These are phyloP conservation scores for Scolopax rusticola DNA, from an alignment of 2,797 vertebrate species.

Conservation along the genomic window DNA sequence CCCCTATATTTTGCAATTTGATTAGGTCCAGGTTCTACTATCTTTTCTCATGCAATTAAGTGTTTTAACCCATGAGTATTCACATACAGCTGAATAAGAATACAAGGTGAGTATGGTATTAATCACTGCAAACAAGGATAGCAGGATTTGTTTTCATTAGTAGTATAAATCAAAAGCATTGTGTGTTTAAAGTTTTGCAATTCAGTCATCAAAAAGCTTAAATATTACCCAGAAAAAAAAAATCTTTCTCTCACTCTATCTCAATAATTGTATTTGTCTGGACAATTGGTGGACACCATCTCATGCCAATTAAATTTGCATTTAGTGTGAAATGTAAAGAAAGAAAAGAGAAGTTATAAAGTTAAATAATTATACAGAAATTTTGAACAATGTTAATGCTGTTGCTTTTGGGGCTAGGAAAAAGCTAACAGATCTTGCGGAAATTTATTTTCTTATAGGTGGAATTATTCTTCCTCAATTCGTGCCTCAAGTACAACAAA, in stretches of 20 bases:
- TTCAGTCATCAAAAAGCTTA: background rate
- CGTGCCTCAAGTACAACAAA: background rate
- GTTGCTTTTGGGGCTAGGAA: background rate
- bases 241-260: background rate
- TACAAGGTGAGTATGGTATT: background rate
- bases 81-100: background rate
- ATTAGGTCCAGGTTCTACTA: background rate
- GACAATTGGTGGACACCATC: background rate
- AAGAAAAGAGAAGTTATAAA: background rate
- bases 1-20: background rate
- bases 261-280: background rate
- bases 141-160: background rate
- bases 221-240: background rate
- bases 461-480: background rate
- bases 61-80: background rate
- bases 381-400: background rate
- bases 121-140: background rate
- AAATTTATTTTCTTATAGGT: background rate
- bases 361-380: background rate
- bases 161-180: background rate
- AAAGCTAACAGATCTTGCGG: background rate
- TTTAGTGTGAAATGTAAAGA: background rate
- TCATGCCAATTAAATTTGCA: background rate
- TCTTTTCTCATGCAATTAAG: fast-evolving
- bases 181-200: background rate